Base-by-base conservation (phyloP, 2,797 vertebrate genomes). In the Cynodonichthys magdalenae region DNA sequence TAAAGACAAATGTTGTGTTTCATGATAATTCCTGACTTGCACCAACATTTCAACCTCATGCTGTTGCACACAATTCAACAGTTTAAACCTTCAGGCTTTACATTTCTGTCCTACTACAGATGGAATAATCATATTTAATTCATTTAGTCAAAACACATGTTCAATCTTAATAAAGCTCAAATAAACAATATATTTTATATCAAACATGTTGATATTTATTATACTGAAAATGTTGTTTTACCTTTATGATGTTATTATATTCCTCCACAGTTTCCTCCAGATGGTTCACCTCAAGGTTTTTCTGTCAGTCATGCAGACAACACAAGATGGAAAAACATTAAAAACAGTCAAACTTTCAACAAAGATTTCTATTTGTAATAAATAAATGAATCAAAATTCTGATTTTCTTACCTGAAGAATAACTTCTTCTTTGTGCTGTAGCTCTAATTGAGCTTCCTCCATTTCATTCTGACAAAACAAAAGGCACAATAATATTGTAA, bases 371-470 rank as follows among this genome's bases (percentile, higher is more conserved):
- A 47, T 55, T 48, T 12, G 27, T 47, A 19, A 49, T 5, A 48
- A 48, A 53, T 34, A 7, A 34, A 34, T 34, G n/a, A 19, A 18
- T 9, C 7, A 9, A 18, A 46, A 46, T 50, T n/a, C 17, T 9
- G 42, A 17, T 59, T 44, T 44, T 45, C 46, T 34, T 81, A 89
- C 89, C 84, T 83, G 70, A 41, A 77, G 6, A 71, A 91, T 71
- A 29, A 74, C 17, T 20, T 89, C 85, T 12, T 88, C 67, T 36
- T 41, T 88, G 2, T 48, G 64, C 60, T 83, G 81, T 46, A 86
- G 71, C n/a, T 2, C 66, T 11, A 77, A 28, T 36, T 86, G 69
- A 82, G 79, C 79, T 44, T 77, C 86, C 55, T 79, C 81, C 52
- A 81, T 39, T 46, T 15, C 52, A 59, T 27, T 17, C 90, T 91